These are phyloP conservation scores for Drosophila eugracilis DNA, from an alignment of 1,140 invertebrate genomes.

Conservation along the genomic window DNA sequence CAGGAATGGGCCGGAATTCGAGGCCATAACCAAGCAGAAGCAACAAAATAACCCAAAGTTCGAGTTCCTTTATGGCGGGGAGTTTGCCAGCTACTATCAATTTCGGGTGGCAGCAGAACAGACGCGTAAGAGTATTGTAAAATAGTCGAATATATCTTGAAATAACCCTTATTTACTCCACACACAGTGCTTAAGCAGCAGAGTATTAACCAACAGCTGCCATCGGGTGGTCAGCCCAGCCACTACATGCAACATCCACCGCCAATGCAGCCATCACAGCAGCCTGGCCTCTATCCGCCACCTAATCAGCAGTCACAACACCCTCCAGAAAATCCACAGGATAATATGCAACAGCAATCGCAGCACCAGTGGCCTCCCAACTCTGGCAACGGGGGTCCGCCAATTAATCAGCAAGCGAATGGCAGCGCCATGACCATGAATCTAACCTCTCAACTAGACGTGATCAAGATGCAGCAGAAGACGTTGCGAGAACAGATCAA, in stretches of 20 bases:
- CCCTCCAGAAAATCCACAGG: conserved; percentile 41
- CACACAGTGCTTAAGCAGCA: conserved; percentile 85
- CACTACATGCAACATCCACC: conserved; percentile 63
- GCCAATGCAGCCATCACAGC: conserved; percentile 66
- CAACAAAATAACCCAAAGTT: conserved; percentile 99
- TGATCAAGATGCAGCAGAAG: conserved; percentile 89
- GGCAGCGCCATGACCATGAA: conserved; percentile 72
- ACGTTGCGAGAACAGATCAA: conserved; percentile 95
- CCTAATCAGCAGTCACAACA: conserved; percentile 47
- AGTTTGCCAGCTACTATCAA: conserved; percentile 98
- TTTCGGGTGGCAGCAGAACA: conserved; percentile 89
- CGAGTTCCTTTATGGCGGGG: conserved; percentile 97
- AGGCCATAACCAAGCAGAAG: conserved; percentile 99
- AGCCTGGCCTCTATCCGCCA: conserved; percentile 53
- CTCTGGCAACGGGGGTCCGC: conserved; percentile 9
- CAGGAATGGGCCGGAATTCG: conserved; percentile 98
- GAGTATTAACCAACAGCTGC: conserved; percentile 46
- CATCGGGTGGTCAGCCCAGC: conserved; percentile 25
- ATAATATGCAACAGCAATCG: conserved; percentile 51
- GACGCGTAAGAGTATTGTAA: conserved; percentile 57
- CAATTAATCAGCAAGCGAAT: conserved; percentile 42
- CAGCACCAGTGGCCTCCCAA: conserved; percentile 56
- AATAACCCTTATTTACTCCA: background rate
- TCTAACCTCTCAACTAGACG: conserved; percentile 85
- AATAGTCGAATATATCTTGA: background rate